Conservation (phyloP, 2,113 vertebrate genomes). For the Pelvicachromis taeniatus region DNA sequence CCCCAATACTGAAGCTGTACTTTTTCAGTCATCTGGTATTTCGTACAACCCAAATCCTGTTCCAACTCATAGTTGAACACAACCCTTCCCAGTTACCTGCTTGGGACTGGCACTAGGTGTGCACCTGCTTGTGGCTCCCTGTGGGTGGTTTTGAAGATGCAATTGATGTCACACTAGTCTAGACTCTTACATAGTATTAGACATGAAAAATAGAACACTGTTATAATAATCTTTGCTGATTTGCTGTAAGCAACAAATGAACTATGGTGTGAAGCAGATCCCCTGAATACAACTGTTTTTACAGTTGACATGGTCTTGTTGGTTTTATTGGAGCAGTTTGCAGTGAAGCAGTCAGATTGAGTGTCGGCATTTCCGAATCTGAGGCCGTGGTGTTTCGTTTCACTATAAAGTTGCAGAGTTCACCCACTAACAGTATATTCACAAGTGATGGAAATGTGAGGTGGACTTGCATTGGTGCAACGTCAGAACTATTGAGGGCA, state of each 20-base stretch:
- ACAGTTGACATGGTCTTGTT: neutral
- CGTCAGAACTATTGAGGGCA: neutral
- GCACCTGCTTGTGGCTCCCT: neutral
- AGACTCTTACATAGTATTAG: neutral
- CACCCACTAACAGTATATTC: neutral
- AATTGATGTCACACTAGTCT: neutral
- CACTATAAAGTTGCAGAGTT: neutral
- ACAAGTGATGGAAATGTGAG: neutral
- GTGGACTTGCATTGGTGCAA: neutral
- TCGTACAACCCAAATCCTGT: neutral
- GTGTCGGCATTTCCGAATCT: neutral
- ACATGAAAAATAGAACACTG: neutral
- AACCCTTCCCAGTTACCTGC: neutral
- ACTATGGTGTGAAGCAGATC: neutral
- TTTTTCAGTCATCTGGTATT: neutral
- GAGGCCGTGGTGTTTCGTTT: no score
- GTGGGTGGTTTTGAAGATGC: neutral
- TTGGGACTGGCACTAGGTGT: accelerated
- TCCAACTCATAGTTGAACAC: neutral
- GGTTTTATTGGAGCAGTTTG: neutral
- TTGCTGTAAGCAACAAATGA: neutral
- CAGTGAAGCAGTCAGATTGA: neutral
- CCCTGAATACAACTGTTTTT: neutral
- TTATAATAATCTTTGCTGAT: neutral
- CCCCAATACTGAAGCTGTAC: neutral